Evolutionary conservation across 1,140 invertebrate genomes (phyloP), one percentile per base, ranked within the genome.

Genomic region (Epicauta chinensis): DNA sequence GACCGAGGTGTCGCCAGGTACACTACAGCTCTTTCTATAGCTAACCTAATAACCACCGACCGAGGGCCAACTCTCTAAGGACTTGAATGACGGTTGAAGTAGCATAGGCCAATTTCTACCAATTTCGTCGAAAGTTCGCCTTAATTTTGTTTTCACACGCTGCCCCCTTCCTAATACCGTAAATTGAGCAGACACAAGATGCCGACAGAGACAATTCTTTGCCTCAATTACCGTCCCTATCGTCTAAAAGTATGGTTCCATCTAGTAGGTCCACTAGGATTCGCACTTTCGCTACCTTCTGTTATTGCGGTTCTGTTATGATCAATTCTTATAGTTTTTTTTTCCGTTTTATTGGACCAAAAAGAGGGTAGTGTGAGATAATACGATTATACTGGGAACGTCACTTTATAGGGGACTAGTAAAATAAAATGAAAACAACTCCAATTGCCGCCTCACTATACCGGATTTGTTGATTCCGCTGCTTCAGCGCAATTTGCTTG

Each of bases 81-180:
- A 41, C 55, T 31, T 4, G 46, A 61, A 57, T 56, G 57, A 58
- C 58, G 65, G 67, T 64, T 68, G 66, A 59, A 66, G 61, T 67
- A 58, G 60, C 66, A 63, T 67, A 70, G 72, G 69, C 75, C 75
- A 76, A 77, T 76, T 77, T 74, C 71, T 74, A 76, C 74, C 75
- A 77, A 77, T 77, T 77, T 77, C 65, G 71, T 68, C 74, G 66
- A 76, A 75, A 77, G 74, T 77, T 74, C 68, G 70, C 70, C 72
- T 74, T 77, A 75, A 75, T 76, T 77, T 75, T 73, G 75, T 75
- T 75, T 75, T 75, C 74, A 70, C 73, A 70, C 74, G 68, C 53
- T 55, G 44, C 50, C 55, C n/a, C 55, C 51, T 58, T 44, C 50
- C 56, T 56, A 61, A 39, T 55, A 42, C 49, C 53, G 58, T 56